These are phyloP conservation scores for Thoracochromis brauschi DNA, from an alignment of 2,113 vertebrate genomes.

Conservation along the genomic window DNA sequence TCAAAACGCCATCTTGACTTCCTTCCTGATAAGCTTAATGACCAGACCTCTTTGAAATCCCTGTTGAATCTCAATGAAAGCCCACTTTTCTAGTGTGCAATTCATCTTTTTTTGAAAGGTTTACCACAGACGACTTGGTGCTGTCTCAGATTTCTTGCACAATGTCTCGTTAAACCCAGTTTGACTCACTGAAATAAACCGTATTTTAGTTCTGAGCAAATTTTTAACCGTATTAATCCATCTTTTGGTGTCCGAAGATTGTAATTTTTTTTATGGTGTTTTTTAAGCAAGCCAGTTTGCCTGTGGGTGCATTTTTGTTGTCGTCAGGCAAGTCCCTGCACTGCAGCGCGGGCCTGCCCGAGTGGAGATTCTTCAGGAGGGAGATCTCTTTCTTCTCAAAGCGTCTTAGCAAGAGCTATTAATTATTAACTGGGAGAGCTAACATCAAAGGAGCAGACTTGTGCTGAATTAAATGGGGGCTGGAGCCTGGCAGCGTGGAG, in stretches of 20 bases:
- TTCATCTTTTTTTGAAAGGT: neutral
- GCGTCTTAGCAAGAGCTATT: constrained; percentile 66
- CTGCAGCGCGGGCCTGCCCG: constrained; percentile 50
- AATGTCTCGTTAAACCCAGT: neutral
- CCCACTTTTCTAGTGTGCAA: neutral
- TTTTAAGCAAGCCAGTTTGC: constrained; percentile 43
- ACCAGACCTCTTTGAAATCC: neutral
- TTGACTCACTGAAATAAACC: neutral
- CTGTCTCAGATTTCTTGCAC: neutral
- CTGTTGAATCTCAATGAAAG: neutral
- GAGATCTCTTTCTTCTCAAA: constrained; percentile 62
- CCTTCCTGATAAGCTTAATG: neutral
- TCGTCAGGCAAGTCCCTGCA: constrained; percentile 70
- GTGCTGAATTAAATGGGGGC: constrained; percentile 55
- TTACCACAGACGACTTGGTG: neutral
- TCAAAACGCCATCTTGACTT: neutral
- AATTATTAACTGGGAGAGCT: constrained; percentile 70
- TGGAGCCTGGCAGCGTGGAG: constrained; percentile 37
- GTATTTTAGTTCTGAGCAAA: neutral
- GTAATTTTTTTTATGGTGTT: neutral
- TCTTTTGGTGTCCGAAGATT: constrained; percentile 3
- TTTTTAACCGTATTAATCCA: neutral
- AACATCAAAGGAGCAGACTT: constrained; percentile 72
- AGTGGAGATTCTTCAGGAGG: constrained; percentile 62
- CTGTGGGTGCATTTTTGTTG: constrained; percentile 66